These are phyloP conservation scores for Peromyscus maniculatus DNA, from an alignment of 2,113 vertebrate genomes.

Conservation along the genomic window DNA sequence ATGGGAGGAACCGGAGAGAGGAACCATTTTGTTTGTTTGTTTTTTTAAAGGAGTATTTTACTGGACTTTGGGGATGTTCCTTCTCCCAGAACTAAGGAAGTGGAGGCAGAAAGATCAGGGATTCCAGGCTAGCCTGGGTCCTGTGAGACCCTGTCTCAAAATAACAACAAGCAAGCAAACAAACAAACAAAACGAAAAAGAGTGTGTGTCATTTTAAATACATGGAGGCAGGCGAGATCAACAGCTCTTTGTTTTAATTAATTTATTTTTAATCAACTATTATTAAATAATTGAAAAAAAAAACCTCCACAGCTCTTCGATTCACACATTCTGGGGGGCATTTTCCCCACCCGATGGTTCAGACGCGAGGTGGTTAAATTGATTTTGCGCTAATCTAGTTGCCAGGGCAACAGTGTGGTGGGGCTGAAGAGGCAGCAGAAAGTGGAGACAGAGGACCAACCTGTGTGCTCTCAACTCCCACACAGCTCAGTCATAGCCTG, in stretches of 20 bases:
- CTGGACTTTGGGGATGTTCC: background rate
- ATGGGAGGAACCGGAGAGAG: background rate
- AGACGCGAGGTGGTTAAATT: background rate
- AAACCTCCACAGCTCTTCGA: background rate
- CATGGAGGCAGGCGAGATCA: background rate
- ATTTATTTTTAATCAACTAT: background rate
- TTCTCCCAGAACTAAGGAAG: background rate
- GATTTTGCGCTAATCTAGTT: constrained; percentile 17
- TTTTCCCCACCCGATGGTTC: too few relatives aligned
- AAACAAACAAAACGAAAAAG: background rate
- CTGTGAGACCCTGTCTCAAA: background rate
- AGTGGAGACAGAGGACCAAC: background rate
- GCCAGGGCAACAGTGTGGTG: background rate
- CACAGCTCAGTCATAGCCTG: background rate
- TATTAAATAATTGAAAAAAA: background rate
- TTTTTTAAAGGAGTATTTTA: background rate
- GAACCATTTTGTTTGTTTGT: background rate
- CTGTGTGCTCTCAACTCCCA: background rate
- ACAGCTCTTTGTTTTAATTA: background rate
- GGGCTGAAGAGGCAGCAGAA: background rate
- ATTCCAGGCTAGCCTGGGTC: background rate
- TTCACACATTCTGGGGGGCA: background rate
- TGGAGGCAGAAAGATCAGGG: background rate
- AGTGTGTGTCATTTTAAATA: background rate
- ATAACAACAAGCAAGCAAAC: background rate